A percentile compares a stretch with the other conserved stretches of the same genome.
phyloP scores from a whole-genome alignment of 2,888 invertebrate species.

The Caenorhabditis angaria region DNA sequence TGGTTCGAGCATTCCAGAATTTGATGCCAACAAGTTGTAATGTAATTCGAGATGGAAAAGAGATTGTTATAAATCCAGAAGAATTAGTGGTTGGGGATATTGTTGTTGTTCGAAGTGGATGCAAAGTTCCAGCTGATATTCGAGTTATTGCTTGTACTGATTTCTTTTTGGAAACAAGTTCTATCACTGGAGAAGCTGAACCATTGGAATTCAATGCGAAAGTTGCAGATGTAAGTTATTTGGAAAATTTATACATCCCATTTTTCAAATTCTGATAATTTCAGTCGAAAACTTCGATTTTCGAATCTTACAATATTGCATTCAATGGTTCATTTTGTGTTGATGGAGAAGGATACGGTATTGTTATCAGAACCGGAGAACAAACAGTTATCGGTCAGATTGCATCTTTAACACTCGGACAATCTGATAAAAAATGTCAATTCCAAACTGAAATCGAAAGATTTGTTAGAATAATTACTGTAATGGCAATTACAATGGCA shows the following conservation, averaged over 20 bases:
- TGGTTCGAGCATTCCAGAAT: conserved; percentile 60
- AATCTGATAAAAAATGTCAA: conserved; percentile 46
- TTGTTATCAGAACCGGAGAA: conserved; percentile 59
- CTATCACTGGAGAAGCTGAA: conserved; percentile 65
- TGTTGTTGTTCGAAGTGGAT: conserved; percentile 58
- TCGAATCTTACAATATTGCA: conserved; percentile 54
- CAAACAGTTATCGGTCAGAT: conserved; percentile 61
- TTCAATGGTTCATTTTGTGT: conserved; percentile 65
- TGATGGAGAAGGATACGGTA: conserved; percentile 63
- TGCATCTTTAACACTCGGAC: conserved; percentile 53
- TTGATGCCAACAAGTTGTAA: conserved; percentile 58
- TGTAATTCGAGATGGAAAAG: conserved; percentile 60
- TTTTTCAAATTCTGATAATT: not conserved
- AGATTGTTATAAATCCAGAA: conserved; percentile 52
- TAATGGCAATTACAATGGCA: conserved; percentile 59
- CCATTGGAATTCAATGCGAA: conserved; percentile 59
- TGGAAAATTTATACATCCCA: not conserved
- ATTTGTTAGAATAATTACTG: conserved; percentile 60
- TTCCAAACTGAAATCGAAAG: conserved; percentile 59
- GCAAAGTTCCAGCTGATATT: conserved; percentile 61
- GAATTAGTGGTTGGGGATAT: conserved; percentile 64
- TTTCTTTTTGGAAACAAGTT: conserved; percentile 62
- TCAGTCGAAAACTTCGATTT: conserved; percentile 35
- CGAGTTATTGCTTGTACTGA: conserved; percentile 53
- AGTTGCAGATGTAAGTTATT: conserved; percentile 27